Base-by-base conservation (phyloP, 2,797 vertebrate species). In the Halcyon smyrnensis region DNA sequence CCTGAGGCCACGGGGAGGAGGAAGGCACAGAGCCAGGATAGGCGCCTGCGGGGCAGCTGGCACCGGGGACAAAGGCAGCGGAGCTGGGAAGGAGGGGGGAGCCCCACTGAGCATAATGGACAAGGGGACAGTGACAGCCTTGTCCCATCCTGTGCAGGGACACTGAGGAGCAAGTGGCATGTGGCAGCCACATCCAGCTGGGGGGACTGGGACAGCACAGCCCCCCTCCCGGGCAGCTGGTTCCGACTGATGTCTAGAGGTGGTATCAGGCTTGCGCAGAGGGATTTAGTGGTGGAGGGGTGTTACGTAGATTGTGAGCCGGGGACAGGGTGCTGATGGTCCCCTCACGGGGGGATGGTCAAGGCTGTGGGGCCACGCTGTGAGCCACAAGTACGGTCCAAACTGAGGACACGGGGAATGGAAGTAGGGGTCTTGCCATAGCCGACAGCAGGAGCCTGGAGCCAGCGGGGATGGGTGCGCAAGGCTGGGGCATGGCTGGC, bases 101-200 rank as follows among this genome's bases (percentile, higher is more conserved):
- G 82, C 63, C 37, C 30, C 59, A 32, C 30, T 0, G 25, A 87
- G 70, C 68, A 97, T 94, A 96, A 96, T 96, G 56, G 84, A 96
- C 94, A 96, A 96, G 90, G 54, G 67, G 48, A 87, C 80, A 92
- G 90, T 48, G 36, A 46, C 37, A 84, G 88, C 81, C 70, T 95
- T 76, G 95, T 97, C 86, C 74, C 75, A 87, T 64, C 39, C 84
- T 71, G 39, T 1, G 7, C 59, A 4, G 84, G 77, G 63, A 59
- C 63, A 43, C 65, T 0, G 2, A 87, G 90, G n/a, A 93, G 54
- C 48, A 41, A 83, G 69, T 53, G 46, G 11, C 76, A n/a, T 12
- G 6, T 82, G 84, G 51, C 79, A 84, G 75, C 67, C 67, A 24
- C 32, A 28, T 81, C 43, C 90, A 94, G 82, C 84, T 93, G 91